Conservation (phyloP, 2,113 vertebrate genomes). For the Nannobrachium achirus region DNA sequence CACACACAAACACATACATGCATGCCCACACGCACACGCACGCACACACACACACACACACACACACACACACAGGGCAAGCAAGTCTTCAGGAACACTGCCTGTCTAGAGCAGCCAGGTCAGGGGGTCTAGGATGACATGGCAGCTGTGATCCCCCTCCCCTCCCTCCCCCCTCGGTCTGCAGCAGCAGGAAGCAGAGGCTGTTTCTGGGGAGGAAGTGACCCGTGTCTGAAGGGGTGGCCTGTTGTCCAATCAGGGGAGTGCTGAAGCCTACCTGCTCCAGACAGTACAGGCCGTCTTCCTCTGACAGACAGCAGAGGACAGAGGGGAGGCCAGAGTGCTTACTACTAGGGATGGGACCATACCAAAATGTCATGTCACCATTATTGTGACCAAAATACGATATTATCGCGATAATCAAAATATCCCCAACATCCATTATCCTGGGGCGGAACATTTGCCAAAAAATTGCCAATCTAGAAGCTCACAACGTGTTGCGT, state of each 20-base stretch:
- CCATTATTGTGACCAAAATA: too few relatives aligned
- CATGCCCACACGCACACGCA: background rate
- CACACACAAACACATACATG: background rate
- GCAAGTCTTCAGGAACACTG: constrained; percentile 35
- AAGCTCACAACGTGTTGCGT: too few relatives aligned
- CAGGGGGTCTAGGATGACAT: constrained; percentile 61
- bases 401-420: too few relatives aligned
- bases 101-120: constrained; percentile 63
- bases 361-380: background rate
- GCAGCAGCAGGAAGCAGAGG: constrained; percentile 36
- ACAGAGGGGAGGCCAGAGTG: constrained; percentile 33
- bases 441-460: too few relatives aligned
- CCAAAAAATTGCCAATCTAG: too few relatives aligned
- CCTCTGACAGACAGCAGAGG: constrained; percentile 62
- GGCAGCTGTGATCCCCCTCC: constrained; percentile 61
- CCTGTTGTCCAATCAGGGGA: constrained; percentile 70
- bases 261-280: constrained; percentile 66
- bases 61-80: background rate
- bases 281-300: constrained; percentile 30
- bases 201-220: constrained; percentile 68
- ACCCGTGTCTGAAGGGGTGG: constrained; percentile 76
- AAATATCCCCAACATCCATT: too few relatives aligned
- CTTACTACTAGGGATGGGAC: constrained; percentile 2
- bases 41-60: constrained; percentile 1
- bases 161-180: constrained; percentile 34